Evolutionary conservation across 1,140 invertebrate genomes (phyloP).

Genomic region (Sminthurinus signatus): DNA sequence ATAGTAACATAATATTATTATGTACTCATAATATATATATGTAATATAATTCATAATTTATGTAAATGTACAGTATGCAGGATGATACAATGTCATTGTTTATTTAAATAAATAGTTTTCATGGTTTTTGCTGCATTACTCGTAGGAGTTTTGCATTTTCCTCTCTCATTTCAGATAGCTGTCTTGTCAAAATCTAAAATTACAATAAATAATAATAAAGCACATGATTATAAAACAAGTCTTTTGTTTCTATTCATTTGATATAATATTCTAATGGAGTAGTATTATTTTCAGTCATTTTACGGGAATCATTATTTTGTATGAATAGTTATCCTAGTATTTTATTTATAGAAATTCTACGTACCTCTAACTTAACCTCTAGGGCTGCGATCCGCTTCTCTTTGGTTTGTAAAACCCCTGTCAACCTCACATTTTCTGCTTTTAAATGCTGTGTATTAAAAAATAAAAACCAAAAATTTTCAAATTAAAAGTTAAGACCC

Average conservation of each 20-base stretch:
- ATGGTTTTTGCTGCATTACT: slow-evolving; percentile 22
- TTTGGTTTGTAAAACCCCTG: slow-evolving; percentile 52
- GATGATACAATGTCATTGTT: no score
- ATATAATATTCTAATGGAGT: no score
- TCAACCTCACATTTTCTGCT: slow-evolving; percentile 53
- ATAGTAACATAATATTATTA: no score
- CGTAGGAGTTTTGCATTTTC: slow-evolving; percentile 37
- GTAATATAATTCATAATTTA: no score
- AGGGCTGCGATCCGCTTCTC: slow-evolving; percentile 53
- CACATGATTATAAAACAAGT: no score
- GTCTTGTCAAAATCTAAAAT: slow-evolving; percentile 31
- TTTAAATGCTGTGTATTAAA: slow-evolving; percentile 51
- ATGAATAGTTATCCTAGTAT: neutral
- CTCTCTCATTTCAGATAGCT: slow-evolving; percentile 38
- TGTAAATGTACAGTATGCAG: no score
- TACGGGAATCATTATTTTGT: neutral
- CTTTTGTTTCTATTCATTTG: no score
- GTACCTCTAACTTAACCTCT: no score
- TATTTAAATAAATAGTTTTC: no score
- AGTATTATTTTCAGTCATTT: neutral
- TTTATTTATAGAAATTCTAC: slow-evolving; percentile 31
- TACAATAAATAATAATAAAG: neutral
- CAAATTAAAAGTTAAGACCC: no score
- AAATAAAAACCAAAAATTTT: slow-evolving; percentile 2
- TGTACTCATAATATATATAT: no score